Base-by-base conservation (phyloP, 2,888 invertebrate genomes). In the Tipula lateralis region DNA sequence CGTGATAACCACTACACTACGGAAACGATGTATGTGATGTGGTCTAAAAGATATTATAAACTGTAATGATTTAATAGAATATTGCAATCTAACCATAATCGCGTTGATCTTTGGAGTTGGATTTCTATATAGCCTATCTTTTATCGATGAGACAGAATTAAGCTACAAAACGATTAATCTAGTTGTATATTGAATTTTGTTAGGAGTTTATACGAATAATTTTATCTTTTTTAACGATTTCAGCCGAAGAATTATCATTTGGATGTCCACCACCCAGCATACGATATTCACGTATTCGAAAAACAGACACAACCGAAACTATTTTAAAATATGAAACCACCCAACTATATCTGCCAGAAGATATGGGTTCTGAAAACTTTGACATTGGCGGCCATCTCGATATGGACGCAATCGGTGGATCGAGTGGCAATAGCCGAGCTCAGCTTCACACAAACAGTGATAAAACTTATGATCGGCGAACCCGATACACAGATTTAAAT, bases 241-340 rank as follows among this genome's bases (percentile, higher is more conserved):
- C 30, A 82, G 82, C 29, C 16, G 82, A 82, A 90, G 90, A 90
- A 88, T 89, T 90, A 84, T 88, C 90, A 84, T 89, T 89, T 13
- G 90, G 90, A 83, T 90, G 90, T 84, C 89, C 89, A 84, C 89
- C 90, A 5, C 90, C 90, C 84, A 90, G 90, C 86, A 89, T 90
- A 83, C 89, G 90, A 84, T 89, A 90, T 86, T 88, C 89, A 82
- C 88, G 89, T 85, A 89, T 89, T 84, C 86, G 86, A 29, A 85
- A 85, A 12, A 85, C 85, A 6, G 89, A 89, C 86, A 89, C 89
- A 84, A 90, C 90, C 5, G 90, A 90, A 85, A 88, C 88, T 84
- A 89, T 89, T 87, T 89, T 89, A 82, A 89, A 89, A 86, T 90
- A 89, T 81, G 87, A 87, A 84, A 90, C 90, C 1, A 90, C 90